phyloP scores from a whole-genome alignment of 1,140 invertebrate species.

The Drosophila grimshawi region DNA sequence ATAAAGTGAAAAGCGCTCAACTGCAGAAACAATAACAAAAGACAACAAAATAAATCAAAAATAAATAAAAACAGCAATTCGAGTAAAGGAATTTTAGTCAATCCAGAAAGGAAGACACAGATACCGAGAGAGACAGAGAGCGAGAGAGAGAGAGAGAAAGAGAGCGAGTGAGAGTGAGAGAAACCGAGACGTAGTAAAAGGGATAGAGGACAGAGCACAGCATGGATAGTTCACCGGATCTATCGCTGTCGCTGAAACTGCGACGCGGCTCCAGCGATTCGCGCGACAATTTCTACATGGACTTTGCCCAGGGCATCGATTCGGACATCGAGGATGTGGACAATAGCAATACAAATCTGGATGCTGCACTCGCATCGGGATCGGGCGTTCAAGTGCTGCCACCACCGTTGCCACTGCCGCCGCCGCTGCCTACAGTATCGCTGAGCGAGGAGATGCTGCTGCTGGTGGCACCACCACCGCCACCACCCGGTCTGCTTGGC shows the following conservation, averaged over 20 bases:
- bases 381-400: conserved; percentile 14
- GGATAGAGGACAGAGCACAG: background rate
- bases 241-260: conserved; percentile 91
- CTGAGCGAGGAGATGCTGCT: conserved; percentile 63
- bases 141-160: conserved; percentile 8
- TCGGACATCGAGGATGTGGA: conserved; percentile 94
- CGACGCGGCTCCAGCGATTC: conserved; percentile 93
- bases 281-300: conserved; percentile 94
- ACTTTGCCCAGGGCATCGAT: conserved; percentile 94
- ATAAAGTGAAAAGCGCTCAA: conserved; percentile 35
- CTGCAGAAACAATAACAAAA: conserved; percentile 31
- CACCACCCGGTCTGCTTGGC: conserved; percentile 51
- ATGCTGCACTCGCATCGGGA: conserved; percentile 22
- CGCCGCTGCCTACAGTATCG: conserved; percentile 52
- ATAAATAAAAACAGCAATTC: conserved; percentile 7
- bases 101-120: background rate
- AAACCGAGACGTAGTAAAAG: conserved; percentile 1
- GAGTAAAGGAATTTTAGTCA: conserved; percentile 11
- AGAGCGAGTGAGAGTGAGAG: conserved; percentile 5
- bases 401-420: conserved; percentile 35
- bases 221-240: conserved; percentile 91
- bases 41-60: background rate
- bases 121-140: conserved; percentile 6
- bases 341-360: conserved; percentile 85
- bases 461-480: conserved; percentile 63